phyloP scores from a whole-genome alignment of 2,888 invertebrate genomes.

The Hirtodrosophila histrioides region DNA sequence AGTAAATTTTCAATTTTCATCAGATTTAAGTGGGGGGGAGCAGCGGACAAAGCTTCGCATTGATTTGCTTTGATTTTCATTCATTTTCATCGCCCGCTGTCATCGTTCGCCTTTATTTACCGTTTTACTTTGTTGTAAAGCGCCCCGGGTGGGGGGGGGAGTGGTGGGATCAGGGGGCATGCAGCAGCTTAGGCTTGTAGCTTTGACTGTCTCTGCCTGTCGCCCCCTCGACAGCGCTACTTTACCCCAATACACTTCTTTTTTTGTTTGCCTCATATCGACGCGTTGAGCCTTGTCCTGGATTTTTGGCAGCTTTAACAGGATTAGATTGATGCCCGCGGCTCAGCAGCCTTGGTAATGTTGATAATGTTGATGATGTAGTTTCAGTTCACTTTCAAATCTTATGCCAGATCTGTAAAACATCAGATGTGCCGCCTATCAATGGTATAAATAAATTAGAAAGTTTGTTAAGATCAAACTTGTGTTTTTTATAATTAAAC shows the following conservation, averaged over 20 bases:
- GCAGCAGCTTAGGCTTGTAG: constrained; percentile 56
- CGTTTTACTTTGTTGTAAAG: constrained; percentile 63
- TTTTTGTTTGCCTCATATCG: constrained; percentile 25
- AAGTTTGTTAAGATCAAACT: too few species aligned
- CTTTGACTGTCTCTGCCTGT: constrained; percentile 43
- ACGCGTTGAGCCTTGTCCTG: constrained; percentile 63
- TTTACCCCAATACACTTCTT: constrained; percentile 4
- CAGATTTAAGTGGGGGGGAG: constrained; percentile 38
- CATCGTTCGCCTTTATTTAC: constrained; percentile 67
- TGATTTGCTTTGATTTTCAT: constrained; percentile 77
- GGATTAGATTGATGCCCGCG: constrained; percentile 74
- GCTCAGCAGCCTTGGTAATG: constrained; percentile 33
- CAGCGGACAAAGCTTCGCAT: constrained; percentile 45
- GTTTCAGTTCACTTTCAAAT: constrained; percentile 15
- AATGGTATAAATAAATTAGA: too few species aligned
- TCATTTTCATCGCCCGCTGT: constrained; percentile 68
- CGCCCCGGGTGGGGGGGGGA: constrained; percentile 36
- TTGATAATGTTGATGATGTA: constrained; percentile 27
- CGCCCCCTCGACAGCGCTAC: too few species aligned
- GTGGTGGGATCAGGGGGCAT: not conserved
- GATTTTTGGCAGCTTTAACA: constrained; percentile 78
- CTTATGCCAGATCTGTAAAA: too few species aligned
- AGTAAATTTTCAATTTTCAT: constrained; percentile 78
- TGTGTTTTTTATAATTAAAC: too few species aligned
- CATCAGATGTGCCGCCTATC: too few species aligned